phyloP scores from a whole-genome alignment of 2,888 invertebrate species.

The Leucania comma region DNA sequence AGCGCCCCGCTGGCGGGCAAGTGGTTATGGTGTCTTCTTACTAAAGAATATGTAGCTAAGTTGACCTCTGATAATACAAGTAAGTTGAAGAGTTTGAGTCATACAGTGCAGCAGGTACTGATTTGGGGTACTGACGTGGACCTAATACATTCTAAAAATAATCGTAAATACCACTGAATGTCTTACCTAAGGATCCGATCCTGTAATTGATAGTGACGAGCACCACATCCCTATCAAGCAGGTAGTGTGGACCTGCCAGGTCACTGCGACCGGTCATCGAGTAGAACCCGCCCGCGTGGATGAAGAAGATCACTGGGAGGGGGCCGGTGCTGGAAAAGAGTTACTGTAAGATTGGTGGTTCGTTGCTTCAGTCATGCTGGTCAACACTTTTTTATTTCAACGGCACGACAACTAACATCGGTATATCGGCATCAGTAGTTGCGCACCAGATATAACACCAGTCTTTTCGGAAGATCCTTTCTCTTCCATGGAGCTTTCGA shows the following conservation, averaged over 20 bases:
- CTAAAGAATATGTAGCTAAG: too few species aligned
- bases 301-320: conserved; percentile 92
- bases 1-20: too few species aligned
- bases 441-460: too few species aligned
- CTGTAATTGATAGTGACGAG: conserved; percentile 93
- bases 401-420: too few species aligned
- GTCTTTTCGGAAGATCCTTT: too few species aligned
- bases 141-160: background rate
- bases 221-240: conserved; percentile 92
- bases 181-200: conserved; percentile 87
- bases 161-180: background rate
- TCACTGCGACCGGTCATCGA: conserved; percentile 77
- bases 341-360: background rate
- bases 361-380: background rate
- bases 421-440: too few species aligned
- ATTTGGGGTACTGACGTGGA: background rate
- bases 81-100: too few species aligned
- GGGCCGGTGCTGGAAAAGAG: conserved; percentile 64
- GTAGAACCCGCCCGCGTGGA: conserved; percentile 93
- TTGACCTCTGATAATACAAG: too few species aligned
- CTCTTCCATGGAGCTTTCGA: too few species aligned
- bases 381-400: too few species aligned
- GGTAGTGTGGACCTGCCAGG: conserved; percentile 91
- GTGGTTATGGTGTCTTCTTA: too few species aligned
- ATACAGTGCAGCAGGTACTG: background rate